A percentile compares a stretch with the other conserved stretches of the same genome.
phyloP scores from a whole-genome alignment of 2,888 invertebrate genomes.

The Gymnocheta viridis region DNA sequence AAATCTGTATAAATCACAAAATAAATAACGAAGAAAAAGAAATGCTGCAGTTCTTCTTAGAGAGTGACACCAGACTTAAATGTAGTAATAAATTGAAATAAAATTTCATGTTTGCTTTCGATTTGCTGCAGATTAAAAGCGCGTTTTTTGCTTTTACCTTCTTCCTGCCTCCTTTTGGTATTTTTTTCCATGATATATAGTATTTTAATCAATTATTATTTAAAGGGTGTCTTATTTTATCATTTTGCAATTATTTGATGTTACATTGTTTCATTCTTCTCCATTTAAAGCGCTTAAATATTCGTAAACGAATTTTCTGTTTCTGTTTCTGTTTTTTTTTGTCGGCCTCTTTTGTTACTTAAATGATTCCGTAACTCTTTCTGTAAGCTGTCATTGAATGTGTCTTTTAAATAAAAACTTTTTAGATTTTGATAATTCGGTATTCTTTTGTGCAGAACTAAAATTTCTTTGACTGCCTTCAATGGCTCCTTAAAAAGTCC shows the following conservation, averaged over 20 bases:
- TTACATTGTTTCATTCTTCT: constrained; percentile 19
- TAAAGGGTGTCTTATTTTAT: constrained; percentile 14
- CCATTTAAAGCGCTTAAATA: constrained; percentile 10
- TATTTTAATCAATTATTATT: constrained; percentile 54
- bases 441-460: constrained; percentile 47
- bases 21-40: not conserved
- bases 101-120: not conserved
- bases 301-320: not conserved
- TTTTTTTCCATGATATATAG: constrained; percentile 12
- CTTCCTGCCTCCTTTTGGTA: not conserved
- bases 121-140: constrained; percentile 15
- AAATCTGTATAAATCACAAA: not conserved
- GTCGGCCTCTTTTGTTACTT: constrained; percentile 37
- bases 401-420: constrained; percentile 58
- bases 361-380: constrained; percentile 49
- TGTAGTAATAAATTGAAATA: constrained; percentile 52
- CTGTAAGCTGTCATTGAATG: constrained; percentile 62
- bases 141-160: not conserved
- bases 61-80: constrained; percentile 36
- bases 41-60: not conserved
- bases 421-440: constrained; percentile 55
- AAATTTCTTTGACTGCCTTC: not conserved
- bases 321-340: not conserved
- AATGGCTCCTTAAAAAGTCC: constrained; percentile 6
- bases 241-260: constrained; percentile 27